Base-by-base conservation (phyloP, 2,797 vertebrate species). In the Nyctalus aviator region DNA sequence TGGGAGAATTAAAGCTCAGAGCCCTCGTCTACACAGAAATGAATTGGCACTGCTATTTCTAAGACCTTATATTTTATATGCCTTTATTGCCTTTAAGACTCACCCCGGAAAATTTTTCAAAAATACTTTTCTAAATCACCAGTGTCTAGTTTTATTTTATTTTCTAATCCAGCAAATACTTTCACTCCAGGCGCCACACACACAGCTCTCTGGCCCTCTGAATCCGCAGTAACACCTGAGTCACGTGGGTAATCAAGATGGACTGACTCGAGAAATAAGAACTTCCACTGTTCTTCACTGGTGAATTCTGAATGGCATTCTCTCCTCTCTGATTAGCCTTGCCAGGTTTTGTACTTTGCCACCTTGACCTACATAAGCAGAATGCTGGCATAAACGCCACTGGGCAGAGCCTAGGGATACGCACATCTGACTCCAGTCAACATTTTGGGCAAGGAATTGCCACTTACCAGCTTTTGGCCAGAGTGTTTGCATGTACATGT, bases 41-140 rank as follows among this genome's bases (percentile, higher is more conserved):
- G 46, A 62, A 84, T 12, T 35, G 75, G 5, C 4, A 73, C 5
- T 77, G 81, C 62, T 37, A 46, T 27, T 82, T 75, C 78, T 14
- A 93, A 93, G 59, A 37, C 8, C 57, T 75, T 84, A 20, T 78
- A 30, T 81, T 72, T 95, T 78, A 90, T 32, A 66, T 13, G 57
- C 76, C 30, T 87, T 46, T 41, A 90, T 69, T 88, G 46, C 18
- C 81, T 82, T 68, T 87, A 37, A 77, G 44, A 75, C 23, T 21
- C 23, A 23, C 23, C 1, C 25, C 30, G 57, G 82, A 41, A 69
- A 73, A 44, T 59, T 62, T 20, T 75, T 72, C 6, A 11, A 1
- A 91, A 77, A 62, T 73, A 69, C 0, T 62, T 89, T 92, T 59
- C 44, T 78, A 50, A 73, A 41, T 72, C 57, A 64, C 3, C 50